Evolutionary conservation across 2,888 invertebrate species (phyloP).

Genomic region (Xylota sylvarum): DNA sequence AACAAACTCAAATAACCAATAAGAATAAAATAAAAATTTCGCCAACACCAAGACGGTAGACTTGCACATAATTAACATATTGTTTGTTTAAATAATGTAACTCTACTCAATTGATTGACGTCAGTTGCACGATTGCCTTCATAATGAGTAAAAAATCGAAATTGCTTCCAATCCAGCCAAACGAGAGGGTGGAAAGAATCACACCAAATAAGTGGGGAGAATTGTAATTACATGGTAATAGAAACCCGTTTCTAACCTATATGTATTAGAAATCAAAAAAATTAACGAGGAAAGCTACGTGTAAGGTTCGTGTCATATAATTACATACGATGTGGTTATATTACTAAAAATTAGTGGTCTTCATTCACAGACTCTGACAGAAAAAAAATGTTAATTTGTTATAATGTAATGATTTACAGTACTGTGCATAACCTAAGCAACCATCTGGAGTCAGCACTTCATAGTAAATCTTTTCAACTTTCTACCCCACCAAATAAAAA

Average conservation of each 20-base stretch:
- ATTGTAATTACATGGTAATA: not conserved
- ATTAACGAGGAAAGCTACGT: not conserved
- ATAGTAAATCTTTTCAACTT: too few species aligned
- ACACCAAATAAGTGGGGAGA: not conserved
- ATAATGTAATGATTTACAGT: not conserved
- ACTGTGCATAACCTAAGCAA: too few species aligned
- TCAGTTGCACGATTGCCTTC: not conserved
- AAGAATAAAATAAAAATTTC: not conserved
- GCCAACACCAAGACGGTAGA: not conserved
- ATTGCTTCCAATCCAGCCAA: not conserved
- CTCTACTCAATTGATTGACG: slow-evolving; percentile 24
- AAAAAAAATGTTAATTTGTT: too few species aligned
- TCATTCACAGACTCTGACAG: too few species aligned
- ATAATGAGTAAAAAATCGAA: slow-evolving; percentile 7
- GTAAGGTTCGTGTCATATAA: not conserved
- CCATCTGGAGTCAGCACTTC: too few species aligned
- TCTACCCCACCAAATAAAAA: too few species aligned
- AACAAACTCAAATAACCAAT: not conserved
- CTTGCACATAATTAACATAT: not conserved
- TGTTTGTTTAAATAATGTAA: slow-evolving; percentile 13
- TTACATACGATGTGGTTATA: not conserved
- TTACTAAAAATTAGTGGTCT: too few species aligned
- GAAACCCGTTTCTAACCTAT: not conserved
- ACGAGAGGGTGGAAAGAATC: not conserved
- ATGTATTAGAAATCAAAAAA: not conserved